Conservation (phyloP, 2,113 vertebrate species). For the Austrofundulus limnaeus region DNA sequence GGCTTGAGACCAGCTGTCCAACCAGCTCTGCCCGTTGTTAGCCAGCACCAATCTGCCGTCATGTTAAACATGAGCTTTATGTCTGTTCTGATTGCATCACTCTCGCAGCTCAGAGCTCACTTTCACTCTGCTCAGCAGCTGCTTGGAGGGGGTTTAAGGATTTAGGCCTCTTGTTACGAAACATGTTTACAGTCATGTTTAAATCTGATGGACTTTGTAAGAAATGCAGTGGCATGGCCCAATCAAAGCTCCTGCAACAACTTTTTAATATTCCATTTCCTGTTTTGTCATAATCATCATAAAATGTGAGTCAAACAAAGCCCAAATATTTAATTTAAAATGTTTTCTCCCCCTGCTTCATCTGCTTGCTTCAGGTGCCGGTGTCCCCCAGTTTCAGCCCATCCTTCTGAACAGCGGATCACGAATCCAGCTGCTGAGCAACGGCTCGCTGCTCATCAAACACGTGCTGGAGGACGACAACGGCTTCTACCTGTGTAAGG, state of each 20-base stretch:
- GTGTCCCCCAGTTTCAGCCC: constrained; percentile 97
- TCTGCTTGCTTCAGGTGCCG: constrained; percentile 81
- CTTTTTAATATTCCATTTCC: no score
- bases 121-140: constrained; percentile 59
- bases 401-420: constrained; percentile 89
- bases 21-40: constrained; percentile 26
- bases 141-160: constrained; percentile 65
- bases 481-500: constrained; percentile 99
- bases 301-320: background rate
- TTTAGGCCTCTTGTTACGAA: constrained; percentile 68
- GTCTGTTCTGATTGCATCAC: constrained; percentile 65
- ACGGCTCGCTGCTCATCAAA: constrained; percentile 95
- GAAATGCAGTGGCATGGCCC: constrained; percentile 55
- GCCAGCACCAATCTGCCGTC: constrained; percentile 55
- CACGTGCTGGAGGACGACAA: constrained; percentile 97
- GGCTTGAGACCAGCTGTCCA: constrained; percentile 18
- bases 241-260: no score
- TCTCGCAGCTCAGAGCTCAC: constrained; percentile 35
- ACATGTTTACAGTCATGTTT: constrained; percentile 64
- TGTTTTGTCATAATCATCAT: no score
- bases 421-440: constrained; percentile 92
- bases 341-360: no score
- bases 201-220: constrained; percentile 63
- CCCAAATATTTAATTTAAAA: background rate
- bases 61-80: constrained; percentile 65